A percentile compares a stretch with the other conserved stretches of the same genome.
phyloP scores from a whole-genome alignment of 2,888 invertebrate genomes.

The Smittia aterrima region DNA sequence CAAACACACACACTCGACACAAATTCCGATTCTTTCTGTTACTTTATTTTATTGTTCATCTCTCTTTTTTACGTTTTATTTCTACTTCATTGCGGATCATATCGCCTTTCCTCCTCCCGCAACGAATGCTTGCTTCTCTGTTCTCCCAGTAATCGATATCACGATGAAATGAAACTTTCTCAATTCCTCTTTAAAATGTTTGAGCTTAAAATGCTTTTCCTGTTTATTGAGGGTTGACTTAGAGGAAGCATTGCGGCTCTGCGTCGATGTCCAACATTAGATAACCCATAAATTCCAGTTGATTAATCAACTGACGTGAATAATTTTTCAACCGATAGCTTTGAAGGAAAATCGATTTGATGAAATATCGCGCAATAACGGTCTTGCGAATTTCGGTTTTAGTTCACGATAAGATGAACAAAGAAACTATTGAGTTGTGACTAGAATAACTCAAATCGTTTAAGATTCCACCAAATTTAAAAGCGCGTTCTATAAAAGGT shows the following conservation, averaged over 20 bases:
- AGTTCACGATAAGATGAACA: too few species aligned
- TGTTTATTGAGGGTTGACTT: too few species aligned
- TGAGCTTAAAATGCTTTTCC: not conserved
- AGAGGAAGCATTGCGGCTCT: too few species aligned
- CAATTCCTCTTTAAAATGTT: not conserved
- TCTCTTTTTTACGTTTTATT: not conserved
- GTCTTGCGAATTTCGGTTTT: too few species aligned
- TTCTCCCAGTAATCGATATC: not conserved
- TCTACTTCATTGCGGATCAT: slow-evolving; percentile 14
- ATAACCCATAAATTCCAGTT: not conserved
- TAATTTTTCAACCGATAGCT: too few species aligned
- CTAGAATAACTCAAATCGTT: too few species aligned
- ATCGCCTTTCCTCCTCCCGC: not conserved
- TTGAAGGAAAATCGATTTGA: too few species aligned
- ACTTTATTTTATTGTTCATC: not conserved
- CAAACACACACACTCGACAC: not conserved
- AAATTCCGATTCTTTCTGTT: slow-evolving; percentile 7
- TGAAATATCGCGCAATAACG: too few species aligned
- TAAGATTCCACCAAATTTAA: too few species aligned
- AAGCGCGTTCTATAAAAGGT: too few species aligned
- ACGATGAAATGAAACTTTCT: not conserved
- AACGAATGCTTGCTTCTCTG: not conserved
- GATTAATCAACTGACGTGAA: not conserved
- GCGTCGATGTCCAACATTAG: too few species aligned
- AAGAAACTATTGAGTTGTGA: too few species aligned